Evolutionary conservation across 2,888 invertebrate genomes (phyloP).

Genomic region (Eristalis pertinax): DNA sequence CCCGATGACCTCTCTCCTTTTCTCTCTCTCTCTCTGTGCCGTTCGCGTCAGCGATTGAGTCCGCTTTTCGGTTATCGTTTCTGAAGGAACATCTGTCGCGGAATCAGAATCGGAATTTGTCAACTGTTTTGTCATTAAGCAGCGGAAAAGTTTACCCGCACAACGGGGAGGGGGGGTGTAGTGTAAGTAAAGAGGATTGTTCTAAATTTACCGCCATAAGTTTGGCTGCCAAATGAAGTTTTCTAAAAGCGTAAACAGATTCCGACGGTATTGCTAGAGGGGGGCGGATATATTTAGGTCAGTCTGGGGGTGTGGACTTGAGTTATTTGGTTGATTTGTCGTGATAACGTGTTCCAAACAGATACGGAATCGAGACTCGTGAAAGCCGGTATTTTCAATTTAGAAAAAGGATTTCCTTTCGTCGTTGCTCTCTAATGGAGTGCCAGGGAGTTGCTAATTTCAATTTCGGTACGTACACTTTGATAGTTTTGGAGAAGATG

Average conservation of each 20-base stretch:
- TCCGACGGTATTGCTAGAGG: not conserved
- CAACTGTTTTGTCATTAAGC: slow-evolving; percentile 27
- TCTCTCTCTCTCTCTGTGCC: not conserved
- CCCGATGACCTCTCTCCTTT: not conserved
- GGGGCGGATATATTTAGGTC: slow-evolving; percentile 16
- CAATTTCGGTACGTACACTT: not conserved
- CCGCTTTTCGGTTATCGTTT: not conserved
- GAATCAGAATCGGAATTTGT: slow-evolving; percentile 22
- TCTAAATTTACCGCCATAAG: slow-evolving; percentile 34
- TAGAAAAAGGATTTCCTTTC: no score
- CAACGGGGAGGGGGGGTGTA: not conserved
- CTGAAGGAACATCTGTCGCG: slow-evolving; percentile 38
- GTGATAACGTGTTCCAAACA: not conserved
- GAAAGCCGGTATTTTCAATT: not conserved
- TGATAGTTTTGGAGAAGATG: not conserved
- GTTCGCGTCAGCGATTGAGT: not conserved
- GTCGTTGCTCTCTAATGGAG: not conserved
- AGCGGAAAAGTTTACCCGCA: slow-evolving; percentile 10
- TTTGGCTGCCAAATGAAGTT: slow-evolving; percentile 22
- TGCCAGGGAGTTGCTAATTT: not conserved
- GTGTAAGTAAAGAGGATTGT: not conserved
- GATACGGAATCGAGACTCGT: not conserved
- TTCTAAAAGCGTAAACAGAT: slow-evolving; percentile 1
- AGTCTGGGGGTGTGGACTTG: slow-evolving; percentile 21
- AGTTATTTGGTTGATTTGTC: slow-evolving; percentile 5